Conservation (phyloP, 2,797 vertebrate genomes). For the Helarctos malayanus region DNA sequence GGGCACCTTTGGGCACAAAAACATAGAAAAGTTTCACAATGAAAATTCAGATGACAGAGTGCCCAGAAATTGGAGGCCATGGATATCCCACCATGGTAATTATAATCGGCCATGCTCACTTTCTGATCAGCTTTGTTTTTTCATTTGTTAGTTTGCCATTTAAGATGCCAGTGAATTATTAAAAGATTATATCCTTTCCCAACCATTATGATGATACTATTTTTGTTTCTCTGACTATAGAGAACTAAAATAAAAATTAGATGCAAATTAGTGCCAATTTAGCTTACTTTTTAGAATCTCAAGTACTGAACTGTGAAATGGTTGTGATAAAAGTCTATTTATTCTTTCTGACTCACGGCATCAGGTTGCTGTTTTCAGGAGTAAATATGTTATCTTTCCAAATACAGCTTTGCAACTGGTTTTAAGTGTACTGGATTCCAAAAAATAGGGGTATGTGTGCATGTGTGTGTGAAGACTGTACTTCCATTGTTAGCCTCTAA, state of each 20-base stretch:
- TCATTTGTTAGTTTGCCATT: conserved; percentile 32
- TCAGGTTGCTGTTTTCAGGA: background rate
- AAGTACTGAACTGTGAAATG: conserved; percentile 57
- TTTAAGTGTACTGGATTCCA: conserved; percentile 5
- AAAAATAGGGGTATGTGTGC: background rate
- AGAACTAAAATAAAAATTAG: conserved; percentile 69
- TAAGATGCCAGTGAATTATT: conserved; percentile 50
- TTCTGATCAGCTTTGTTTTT: background rate
- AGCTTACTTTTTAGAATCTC: conserved; percentile 63
- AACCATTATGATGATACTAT: conserved; percentile 3
- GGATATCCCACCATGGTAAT: background rate
- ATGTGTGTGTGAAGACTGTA: background rate
- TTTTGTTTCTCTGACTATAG: conserved; percentile 50
- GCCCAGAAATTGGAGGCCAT: background rate
- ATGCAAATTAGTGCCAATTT: conserved; percentile 54
- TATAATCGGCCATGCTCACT: background rate
- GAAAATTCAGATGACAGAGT: background rate
- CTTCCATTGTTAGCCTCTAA: background rate
- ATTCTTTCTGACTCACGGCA: conserved; percentile 56
- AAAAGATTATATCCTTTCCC: conserved; percentile 36
- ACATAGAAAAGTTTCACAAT: background rate
- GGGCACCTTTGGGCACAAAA: background rate
- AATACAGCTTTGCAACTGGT: conserved; percentile 28
- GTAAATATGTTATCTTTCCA: conserved; percentile 47
- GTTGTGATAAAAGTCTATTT: conserved; percentile 60